Evolutionary conservation across 2,113 vertebrate genomes (phyloP).

Genomic region (Lampris incognitus): DNA sequence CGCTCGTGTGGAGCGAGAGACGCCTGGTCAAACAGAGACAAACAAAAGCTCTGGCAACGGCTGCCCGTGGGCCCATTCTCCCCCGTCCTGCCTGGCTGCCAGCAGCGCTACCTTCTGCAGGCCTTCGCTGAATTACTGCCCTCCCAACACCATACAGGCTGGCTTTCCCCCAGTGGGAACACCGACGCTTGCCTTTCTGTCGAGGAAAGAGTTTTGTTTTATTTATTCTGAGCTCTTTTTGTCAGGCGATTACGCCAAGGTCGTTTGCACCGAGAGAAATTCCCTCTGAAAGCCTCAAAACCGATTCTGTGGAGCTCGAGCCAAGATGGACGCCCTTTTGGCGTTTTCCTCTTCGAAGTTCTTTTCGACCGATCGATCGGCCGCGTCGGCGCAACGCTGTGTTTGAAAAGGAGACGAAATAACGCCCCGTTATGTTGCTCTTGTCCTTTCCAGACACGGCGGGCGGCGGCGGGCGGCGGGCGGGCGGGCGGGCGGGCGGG

Average conservation of each 20-base stretch:
- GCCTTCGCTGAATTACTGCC: constrained; percentile 68
- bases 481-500: constrained; percentile 55
- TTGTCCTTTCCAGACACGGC: constrained; percentile 66
- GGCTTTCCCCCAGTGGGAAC: constrained; percentile 73
- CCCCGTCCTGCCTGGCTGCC: constrained; percentile 71
- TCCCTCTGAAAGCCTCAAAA: constrained; percentile 59
- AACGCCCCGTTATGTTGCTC: constrained; percentile 53
- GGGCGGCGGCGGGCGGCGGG: constrained; percentile 49
- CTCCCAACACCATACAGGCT: constrained; percentile 71
- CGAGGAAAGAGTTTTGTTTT: constrained; percentile 71
- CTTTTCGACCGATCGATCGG: constrained; percentile 59
- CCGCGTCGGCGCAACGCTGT: constrained; percentile 27
- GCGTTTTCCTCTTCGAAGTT: constrained; percentile 60
- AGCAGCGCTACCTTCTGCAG: constrained; percentile 64
- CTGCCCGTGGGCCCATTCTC: constrained; percentile 68
- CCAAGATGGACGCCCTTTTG: constrained; percentile 44
- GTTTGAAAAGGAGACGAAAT: constrained; percentile 38
- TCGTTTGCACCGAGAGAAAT: constrained; percentile 60
- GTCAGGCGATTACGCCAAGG: constrained; percentile 54
- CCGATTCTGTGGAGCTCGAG: constrained; percentile 53
- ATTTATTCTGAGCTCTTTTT: constrained; percentile 57
- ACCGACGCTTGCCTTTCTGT: constrained; percentile 77
- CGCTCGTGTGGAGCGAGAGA: constrained; percentile 76
- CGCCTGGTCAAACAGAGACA: constrained; percentile 81
- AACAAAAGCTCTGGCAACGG: constrained; percentile 75